Evolutionary conservation across 2,888 invertebrate genomes (phyloP), one percentile per base, ranked within the genome.

Genomic region (Zygaena filipendulae): DNA sequence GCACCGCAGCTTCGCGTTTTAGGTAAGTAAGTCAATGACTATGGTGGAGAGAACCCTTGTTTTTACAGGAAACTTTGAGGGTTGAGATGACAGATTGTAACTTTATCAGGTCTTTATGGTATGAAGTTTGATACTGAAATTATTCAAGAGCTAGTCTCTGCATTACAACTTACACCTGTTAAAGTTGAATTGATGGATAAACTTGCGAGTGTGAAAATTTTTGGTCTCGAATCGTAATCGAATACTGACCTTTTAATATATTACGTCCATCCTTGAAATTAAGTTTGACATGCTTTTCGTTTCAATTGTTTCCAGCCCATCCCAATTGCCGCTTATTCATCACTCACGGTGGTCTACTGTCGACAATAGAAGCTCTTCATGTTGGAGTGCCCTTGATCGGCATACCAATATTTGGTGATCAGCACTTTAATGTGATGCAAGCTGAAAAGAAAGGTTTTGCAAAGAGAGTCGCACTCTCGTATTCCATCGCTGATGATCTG

Each of bases 1-100:
- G 52, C 64, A 9, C 67, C 70, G 2, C 70, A 72, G 36, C 46
- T 43, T n/a, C 49, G 52, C 19, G 49, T 63, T 11, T 35, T 61
- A 13, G 50, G 68, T 63, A 23, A 48, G 35, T 32, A 5, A n/a
- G n/a, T n/a, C n/a, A n/a, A n/a, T n/a, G n/a, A n/a, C n/a, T 13
- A 10, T 6, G 18, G 19, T 9, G 18, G 18, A 11, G 6, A 21
- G 6, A n/a, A 11, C 10, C 7, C 21, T 4, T 13, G 23, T 13
- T 23, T 23, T 10, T 21, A 13, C 4, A n/a, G n/a, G 3, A 13
- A n/a, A n/a, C 13, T 23, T 4, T n/a, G 8, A 11, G 11, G 11
- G 3, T 6, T 13, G 3, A 6, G 6, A 22, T 8, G 8, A 22
- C 8, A 5, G 11, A 10, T 11, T 7, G 6, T 10, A 6, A 10